A percentile compares a stretch with the other conserved stretches of the same genome.
These are phyloP conservation scores for Ahaetulla prasina DNA, from an alignment of 2,113 vertebrate species.

Conservation along the genomic window DNA sequence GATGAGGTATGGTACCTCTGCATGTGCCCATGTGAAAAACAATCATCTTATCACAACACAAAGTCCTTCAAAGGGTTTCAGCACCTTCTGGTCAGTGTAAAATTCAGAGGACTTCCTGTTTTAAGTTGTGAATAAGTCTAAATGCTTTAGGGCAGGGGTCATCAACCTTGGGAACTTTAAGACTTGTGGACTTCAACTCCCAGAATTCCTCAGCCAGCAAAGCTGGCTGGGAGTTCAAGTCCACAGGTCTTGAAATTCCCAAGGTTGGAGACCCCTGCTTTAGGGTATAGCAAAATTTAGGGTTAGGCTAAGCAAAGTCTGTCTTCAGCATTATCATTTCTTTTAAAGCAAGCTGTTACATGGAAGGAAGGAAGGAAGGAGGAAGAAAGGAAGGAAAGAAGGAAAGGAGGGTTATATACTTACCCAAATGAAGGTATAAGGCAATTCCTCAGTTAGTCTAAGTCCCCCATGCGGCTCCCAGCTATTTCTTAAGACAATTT, in stretches of 20 bases:
- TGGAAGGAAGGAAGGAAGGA: background rate
- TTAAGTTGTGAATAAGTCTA: background rate
- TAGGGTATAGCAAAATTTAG: background rate
- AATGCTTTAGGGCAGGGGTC: background rate
- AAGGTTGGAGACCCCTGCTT: too few relatives aligned
- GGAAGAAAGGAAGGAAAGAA: background rate
- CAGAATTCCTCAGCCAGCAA: too few relatives aligned
- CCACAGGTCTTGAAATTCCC: too few relatives aligned
- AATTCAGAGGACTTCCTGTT: background rate
- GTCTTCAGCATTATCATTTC: background rate
- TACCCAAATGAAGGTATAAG: background rate
- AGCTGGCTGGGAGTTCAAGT: too few relatives aligned
- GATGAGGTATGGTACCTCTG: background rate
- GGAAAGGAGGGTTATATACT: background rate
- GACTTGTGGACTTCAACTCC: too few relatives aligned
- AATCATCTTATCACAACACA: background rate
- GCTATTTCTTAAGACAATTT: background rate
- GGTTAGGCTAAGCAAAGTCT: background rate
- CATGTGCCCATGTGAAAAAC: background rate
- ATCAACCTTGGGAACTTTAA: too few relatives aligned
- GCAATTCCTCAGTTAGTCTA: background rate
- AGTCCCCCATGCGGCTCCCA: background rate
- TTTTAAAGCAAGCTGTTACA: background rate
- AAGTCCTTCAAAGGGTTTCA: background rate
- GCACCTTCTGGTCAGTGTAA: background rate